Conservation (phyloP, 2,113 vertebrate genomes). For the Podarcis muralis region DNA sequence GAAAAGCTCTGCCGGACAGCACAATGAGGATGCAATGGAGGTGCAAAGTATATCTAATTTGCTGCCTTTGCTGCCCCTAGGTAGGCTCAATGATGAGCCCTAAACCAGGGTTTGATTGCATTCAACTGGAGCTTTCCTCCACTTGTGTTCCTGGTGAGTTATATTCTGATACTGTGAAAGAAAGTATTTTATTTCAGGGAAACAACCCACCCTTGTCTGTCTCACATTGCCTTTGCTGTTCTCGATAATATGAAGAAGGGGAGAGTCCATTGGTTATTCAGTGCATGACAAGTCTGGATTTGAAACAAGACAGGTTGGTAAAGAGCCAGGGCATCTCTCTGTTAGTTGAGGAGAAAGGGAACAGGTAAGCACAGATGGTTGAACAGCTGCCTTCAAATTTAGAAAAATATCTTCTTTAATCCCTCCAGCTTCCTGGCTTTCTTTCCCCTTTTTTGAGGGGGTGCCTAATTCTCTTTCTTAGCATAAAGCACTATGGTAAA, state of each 20-base stretch:
- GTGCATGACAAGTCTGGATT: slow-evolving; percentile 67
- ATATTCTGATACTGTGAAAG: background rate
- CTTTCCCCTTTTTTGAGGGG: slow-evolving; percentile 33
- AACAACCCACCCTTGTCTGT: background rate
- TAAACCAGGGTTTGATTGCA: too few relatives aligned
- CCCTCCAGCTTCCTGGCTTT: slow-evolving; percentile 74
- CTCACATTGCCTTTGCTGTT: background rate
- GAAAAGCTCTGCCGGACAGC: too few relatives aligned
- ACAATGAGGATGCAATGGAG: too few relatives aligned
- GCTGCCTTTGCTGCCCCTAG: too few relatives aligned
- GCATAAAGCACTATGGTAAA: slow-evolving; percentile 65
- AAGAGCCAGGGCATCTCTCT: slow-evolving; percentile 70
- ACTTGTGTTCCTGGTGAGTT: background rate
- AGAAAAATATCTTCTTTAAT: slow-evolving; percentile 79
- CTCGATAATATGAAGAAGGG: slow-evolving; percentile 42
- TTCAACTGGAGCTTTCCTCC: too few relatives aligned
- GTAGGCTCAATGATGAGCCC: too few relatives aligned
- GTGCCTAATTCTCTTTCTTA: slow-evolving; percentile 71
- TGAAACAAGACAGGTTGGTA: slow-evolving; percentile 71
- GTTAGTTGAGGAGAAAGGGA: slow-evolving; percentile 67
- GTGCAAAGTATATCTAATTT: too few relatives aligned
- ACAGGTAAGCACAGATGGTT: slow-evolving; percentile 79
- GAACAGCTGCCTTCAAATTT: slow-evolving; percentile 80
- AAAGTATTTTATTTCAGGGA: background rate
- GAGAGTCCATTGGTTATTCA: slow-evolving; percentile 66